Evolutionary conservation across 2,797 vertebrate species (phyloP), one percentile per base, ranked within the genome.

Genomic region (Anomalospiza imberbis): DNA sequence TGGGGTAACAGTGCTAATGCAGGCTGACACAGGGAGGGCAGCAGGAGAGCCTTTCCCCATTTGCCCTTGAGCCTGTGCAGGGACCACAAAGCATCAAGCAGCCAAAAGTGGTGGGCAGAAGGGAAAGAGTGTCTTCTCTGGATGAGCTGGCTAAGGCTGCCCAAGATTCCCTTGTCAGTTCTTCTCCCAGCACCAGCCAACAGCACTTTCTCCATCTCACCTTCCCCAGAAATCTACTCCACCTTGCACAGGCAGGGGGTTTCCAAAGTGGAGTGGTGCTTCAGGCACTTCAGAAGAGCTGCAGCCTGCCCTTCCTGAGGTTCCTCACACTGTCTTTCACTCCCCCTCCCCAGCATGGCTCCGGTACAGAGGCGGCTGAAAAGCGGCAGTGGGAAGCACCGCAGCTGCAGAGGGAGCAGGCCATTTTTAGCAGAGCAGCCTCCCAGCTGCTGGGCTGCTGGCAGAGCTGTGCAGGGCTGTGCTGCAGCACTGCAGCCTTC

Each of bases 371-470:
- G 95, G 94, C 66, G 44, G 88, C 85, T 88, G 88, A 72, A 88
- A 65, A 81, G 89, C 7, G 0, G 76, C 36, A 7, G 94, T 94
- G 94, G 93, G 93, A 95, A 96, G 95, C 85, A 34, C 93, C 4
- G 4, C 95, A 94, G 96, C 95, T 96, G 96, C 88, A 92, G 78
- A 91, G 48, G 48, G 77, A 93, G 81, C 83, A 89, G 95, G 79
- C 94, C 90, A 80, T 95, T 97, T 96, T 93, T 91, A 95, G 90
- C 91, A 92, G 91, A 85, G 65, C 90, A 95, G 85, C 91, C 67
- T 90, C 86, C 77, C 83, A 1, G 14, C 90, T 88, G 91, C 75
- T 42, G 91, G 85, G 89, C 61, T 95, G 82, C 53, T 0, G 18
- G 71, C 74, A 88, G 88, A 72, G 85, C 88, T 78, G 60, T 73